Base-by-base conservation (phyloP, 1,140 invertebrate species). In the Glomeris maerens region DNA sequence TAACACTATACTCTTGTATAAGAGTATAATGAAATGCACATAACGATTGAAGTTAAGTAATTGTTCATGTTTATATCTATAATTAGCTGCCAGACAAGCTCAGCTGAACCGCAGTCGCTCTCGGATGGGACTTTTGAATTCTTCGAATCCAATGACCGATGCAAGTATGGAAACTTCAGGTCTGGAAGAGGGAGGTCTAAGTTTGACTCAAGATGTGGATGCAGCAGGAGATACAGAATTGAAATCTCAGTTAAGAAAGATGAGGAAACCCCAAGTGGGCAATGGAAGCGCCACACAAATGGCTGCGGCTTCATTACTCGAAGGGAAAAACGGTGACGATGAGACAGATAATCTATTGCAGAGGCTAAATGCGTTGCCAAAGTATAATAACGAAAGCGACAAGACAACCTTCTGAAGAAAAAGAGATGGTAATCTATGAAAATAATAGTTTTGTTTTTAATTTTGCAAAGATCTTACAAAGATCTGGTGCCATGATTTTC, bases 61-160 rank as follows among this genome's bases (percentile, higher is more conserved):
- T n/a, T n/a, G n/a, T n/a, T n/a, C n/a, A n/a, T n/a, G n/a, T n/a
- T n/a, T n/a, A n/a, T n/a, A n/a, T n/a, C n/a, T n/a, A 63, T 52
- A 42, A 59, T 0, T 48, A 84, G 85, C 84, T 64, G 86, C 90
- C 69, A 72, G 84, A 65, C 72, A 85, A 64, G 84, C 86, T 17
- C 84, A 89, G 66, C 67, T 91, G 51, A 87, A 85, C 62, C 68
- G 87, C 56, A 88, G 84, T 59, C 69, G 87, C 52, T 89, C 85
- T 3, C 70, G 84, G 55, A 83, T 82, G 31, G 81, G 81, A 45
- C 70, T 83, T 4, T 5, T 4, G 5, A 5, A 10, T 21, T 21
- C 40, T 4, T 5, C 4, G 5, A 5, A 10, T 21, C 17, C 40
- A 21, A 42, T 42, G 40, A 5, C 40, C 5, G 17, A 17, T 5